Evolutionary conservation across 2,888 invertebrate species (phyloP), one percentile per base, ranked within the genome.

Genomic region (Amiota mariae): DNA sequence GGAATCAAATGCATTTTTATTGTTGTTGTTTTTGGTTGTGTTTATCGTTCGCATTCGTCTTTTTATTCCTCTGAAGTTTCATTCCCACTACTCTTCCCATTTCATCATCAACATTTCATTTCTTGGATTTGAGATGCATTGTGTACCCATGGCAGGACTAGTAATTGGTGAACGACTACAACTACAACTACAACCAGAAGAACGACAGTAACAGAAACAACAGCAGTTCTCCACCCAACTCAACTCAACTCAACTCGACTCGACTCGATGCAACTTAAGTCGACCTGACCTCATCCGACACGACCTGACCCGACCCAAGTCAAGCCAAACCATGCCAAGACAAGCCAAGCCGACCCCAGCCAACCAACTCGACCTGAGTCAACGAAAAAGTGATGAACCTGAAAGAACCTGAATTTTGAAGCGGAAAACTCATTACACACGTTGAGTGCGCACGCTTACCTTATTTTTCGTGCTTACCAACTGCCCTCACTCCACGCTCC

Each of bases 351-450:
- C 36, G 36, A 36, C 36, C 36, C 36, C 36, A 36, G 6, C 36
- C 36, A 36, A 36, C 36, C 36, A 36, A 36, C 36, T 36, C 36
- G 36, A 36, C 36, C 36, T 36, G 36, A 36, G 36, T 59, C 59
- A 20, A 59, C 80, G 81, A 80, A 81, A 80, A 85, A 79, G 85
- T 85, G 86, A 84, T 85, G 85, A 85, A 85, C 81, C 84, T 82
- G 82, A 85, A 82, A 79, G 85, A 79, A 36, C 36, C 36, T 36
- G 36, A 36, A 80, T 81, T 81, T 79, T 79, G 72, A 80, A 80
- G 79, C 79, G 81, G 79, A 85, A 83, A 85, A 79, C 85, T 81
- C 86, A 85, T 85, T 85, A 84, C 84, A 85, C 82, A 84, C 84
- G 82, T 80, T 72, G 80, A 78, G 77, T 81, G 79, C 78, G 77